A percentile compares a stretch with the other conserved stretches of the same genome.
These are phyloP conservation scores for Microplitis deprimator DNA, from an alignment of 2,888 invertebrate species.

Conservation along the genomic window DNA sequence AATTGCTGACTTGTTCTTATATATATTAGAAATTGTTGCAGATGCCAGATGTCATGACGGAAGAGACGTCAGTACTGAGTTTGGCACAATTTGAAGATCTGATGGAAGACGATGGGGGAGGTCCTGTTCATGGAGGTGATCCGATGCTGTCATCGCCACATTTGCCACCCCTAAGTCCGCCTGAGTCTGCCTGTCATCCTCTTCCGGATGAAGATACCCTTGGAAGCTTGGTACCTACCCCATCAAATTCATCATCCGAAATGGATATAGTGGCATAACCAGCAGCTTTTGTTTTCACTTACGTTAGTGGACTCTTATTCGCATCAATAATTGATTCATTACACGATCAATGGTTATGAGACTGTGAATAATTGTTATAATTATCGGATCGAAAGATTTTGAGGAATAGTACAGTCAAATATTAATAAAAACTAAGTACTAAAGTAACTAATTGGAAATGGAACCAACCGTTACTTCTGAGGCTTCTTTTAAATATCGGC, in stretches of 20 bases:
- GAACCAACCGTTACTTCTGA: too few relatives aligned
- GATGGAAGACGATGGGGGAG: slow-evolving; percentile 79
- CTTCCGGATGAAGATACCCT: slow-evolving; percentile 68
- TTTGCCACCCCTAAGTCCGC: slow-evolving; percentile 70
- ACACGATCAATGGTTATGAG: background rate
- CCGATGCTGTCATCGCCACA: slow-evolving; percentile 77
- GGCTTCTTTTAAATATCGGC: too few relatives aligned
- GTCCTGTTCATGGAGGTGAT: slow-evolving; percentile 76
- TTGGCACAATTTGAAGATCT: slow-evolving; percentile 79
- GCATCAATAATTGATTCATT: background rate
- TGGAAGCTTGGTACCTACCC: slow-evolving; percentile 65
- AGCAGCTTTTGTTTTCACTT: slow-evolving; percentile 44
- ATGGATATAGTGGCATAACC: slow-evolving; percentile 70
- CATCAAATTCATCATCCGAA: slow-evolving; percentile 68
- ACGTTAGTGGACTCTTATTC: background rate
- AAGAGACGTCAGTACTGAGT: slow-evolving; percentile 74
- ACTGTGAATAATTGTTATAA: background rate
- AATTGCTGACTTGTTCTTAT: background rate
- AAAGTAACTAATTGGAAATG: too few relatives aligned
- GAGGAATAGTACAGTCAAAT: background rate
- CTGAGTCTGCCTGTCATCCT: slow-evolving; percentile 65
- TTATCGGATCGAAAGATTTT: background rate
- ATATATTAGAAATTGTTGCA: slow-evolving; percentile 53
- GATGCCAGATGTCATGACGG: slow-evolving; percentile 76
- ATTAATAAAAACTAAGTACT: too few relatives aligned